Conservation (phyloP, 2,888 invertebrate species). For the Tetrapedia diversipes region DNA sequence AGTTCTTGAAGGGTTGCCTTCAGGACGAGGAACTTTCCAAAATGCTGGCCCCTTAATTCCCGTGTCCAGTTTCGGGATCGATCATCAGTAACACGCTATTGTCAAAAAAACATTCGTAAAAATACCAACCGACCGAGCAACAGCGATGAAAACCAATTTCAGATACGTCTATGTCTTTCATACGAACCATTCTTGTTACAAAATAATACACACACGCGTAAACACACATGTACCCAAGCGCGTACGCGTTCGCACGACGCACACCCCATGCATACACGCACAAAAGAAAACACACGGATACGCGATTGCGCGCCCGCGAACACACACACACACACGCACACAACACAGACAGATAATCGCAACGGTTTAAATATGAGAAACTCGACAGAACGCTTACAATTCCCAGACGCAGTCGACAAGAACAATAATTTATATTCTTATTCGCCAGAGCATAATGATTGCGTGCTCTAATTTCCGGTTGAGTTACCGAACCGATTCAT, state of each 20-base stretch:
- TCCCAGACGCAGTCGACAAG: background rate
- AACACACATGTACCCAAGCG: background rate
- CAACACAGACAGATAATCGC: background rate
- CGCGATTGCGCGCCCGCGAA: background rate
- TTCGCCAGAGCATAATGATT: no score
- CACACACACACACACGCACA: no score
- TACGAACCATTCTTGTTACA: slow-evolving; percentile 8
- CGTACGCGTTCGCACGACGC: no score
- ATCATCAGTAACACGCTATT: slow-evolving; percentile 39
- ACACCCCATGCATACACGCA: slow-evolving; percentile 4
- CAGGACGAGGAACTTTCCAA: slow-evolving; percentile 98
- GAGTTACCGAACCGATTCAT: slow-evolving; percentile 13
- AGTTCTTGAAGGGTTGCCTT: slow-evolving; percentile 98
- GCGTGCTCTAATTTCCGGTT: background rate
- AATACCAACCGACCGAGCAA: slow-evolving; percentile 39
- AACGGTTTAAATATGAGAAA: background rate
- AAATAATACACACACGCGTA: background rate
- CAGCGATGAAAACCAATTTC: slow-evolving; percentile 26
- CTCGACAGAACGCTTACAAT: slow-evolving; percentile 1
- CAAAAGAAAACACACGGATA: background rate
- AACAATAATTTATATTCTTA: background rate
- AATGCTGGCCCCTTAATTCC: slow-evolving; percentile 95
- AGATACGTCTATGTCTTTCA: slow-evolving; percentile 14
- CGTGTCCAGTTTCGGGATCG: slow-evolving; percentile 68
- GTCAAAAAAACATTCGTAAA: slow-evolving; percentile 42